These are phyloP conservation scores for Hypomecis atomaria DNA, from an alignment of 2,888 invertebrate species.

Conservation along the genomic window DNA sequence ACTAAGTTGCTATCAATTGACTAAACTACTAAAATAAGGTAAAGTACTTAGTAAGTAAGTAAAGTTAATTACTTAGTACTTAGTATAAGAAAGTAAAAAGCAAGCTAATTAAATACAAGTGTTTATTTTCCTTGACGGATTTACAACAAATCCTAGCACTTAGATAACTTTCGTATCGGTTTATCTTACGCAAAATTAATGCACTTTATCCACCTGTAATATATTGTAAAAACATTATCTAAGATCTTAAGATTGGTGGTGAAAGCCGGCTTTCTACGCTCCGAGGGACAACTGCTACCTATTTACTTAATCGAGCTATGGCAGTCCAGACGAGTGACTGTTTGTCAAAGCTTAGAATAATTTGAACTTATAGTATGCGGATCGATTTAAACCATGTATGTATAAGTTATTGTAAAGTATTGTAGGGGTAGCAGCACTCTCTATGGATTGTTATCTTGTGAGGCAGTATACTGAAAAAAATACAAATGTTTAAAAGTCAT, in stretches of 20 bases:
- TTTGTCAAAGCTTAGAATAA: constrained; percentile 27
- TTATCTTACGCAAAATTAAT: constrained; percentile 33
- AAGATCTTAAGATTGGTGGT: constrained; percentile 46
- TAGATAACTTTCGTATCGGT: constrained; percentile 12
- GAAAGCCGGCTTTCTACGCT: constrained; percentile 52
- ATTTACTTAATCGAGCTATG: constrained; percentile 54
- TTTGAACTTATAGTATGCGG: too few relatives aligned
- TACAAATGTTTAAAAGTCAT: too few relatives aligned
- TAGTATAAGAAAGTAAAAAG: too few relatives aligned
- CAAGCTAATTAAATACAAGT: background rate
- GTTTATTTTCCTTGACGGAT: background rate
- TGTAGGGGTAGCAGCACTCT: too few relatives aligned
- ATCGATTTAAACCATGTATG: too few relatives aligned
- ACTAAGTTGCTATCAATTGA: too few relatives aligned
- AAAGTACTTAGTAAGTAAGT: too few relatives aligned
- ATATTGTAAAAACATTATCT: constrained; percentile 47
- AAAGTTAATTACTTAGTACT: too few relatives aligned
- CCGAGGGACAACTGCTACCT: constrained; percentile 48
- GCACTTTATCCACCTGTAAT: constrained; percentile 33
- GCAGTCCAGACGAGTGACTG: constrained; percentile 38
- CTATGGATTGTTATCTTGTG: too few relatives aligned
- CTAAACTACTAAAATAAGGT: too few relatives aligned
- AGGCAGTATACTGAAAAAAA: too few relatives aligned
- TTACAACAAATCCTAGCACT: background rate
- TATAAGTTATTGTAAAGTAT: too few relatives aligned